Conservation (phyloP, 2,888 invertebrate species). For the Itoplectis maculator region DNA sequence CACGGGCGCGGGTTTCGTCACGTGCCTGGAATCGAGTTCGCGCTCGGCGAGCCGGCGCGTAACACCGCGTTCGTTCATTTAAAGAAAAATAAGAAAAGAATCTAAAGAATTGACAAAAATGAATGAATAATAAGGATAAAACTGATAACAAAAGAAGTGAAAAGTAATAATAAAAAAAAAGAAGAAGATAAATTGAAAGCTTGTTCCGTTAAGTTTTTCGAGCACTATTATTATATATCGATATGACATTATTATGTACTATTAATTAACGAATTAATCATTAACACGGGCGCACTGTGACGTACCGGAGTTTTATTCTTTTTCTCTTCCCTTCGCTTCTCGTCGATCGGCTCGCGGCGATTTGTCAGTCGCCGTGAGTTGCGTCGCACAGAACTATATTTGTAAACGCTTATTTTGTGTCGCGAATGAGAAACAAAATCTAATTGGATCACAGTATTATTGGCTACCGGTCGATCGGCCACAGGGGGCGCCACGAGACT, state of each 20-base stretch:
- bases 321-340: conserved; percentile 13
- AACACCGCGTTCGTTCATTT: conserved; percentile 33
- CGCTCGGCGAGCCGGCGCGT: conserved; percentile 43
- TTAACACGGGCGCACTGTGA: conserved; percentile 31
- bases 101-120: conserved; percentile 1
- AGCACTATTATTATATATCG: conserved; percentile 70
- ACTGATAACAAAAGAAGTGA: conserved; percentile 14
- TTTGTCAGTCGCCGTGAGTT: neutral
- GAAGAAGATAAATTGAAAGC: conserved; percentile 66
- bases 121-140: conserved; percentile 39
- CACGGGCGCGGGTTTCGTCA: conserved; percentile 65
- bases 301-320: neutral
- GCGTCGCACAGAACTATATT: conserved; percentile 36
- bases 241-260: conserved; percentile 64
- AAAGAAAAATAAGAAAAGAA: neutral
- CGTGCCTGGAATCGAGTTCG: conserved; percentile 39
- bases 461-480: conserved; percentile 35
- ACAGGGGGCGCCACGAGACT: conserved; percentile 2
- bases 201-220: conserved; percentile 79
- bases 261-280: conserved; percentile 44
- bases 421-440: conserved; percentile 10
- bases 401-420: conserved; percentile 46
- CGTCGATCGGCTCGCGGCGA: conserved; percentile 22
- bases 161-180: conserved; percentile 33
- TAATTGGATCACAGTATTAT: conserved; percentile 29